Percentiles rank a stretch among this genome's conserved stretches.
Conservation (phyloP, 2,888 invertebrate genomes). For the Chloroclysta siterata region DNA sequence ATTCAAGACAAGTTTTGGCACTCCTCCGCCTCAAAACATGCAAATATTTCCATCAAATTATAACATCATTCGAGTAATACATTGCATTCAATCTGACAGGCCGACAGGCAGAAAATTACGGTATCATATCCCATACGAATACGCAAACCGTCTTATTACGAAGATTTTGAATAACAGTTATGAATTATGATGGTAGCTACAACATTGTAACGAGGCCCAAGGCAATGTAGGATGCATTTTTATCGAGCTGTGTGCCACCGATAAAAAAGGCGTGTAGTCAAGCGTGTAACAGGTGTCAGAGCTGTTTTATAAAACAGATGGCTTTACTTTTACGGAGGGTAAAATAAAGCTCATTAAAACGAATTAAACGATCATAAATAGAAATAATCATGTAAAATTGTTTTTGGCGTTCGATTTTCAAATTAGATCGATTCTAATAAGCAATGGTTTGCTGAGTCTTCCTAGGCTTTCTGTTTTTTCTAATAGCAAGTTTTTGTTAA, state of each 20-base stretch:
- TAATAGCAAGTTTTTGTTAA: no score
- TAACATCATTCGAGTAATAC: conserved; percentile 7
- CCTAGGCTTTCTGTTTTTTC: no score
- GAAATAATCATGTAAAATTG: no score
- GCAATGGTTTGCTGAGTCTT: no score
- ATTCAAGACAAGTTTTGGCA: background rate
- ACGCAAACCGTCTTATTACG: conserved; percentile 3
- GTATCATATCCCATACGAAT: conserved; percentile 7
- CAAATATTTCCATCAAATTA: conserved; percentile 9
- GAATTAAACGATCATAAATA: conserved; percentile 1
- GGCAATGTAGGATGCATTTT: conserved; percentile 24
- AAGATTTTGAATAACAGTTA: conserved; percentile 15
- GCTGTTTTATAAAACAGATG: conserved; percentile 49
- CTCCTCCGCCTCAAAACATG: background rate
- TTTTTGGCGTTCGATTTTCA: no score
- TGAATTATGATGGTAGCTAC: conserved; percentile 1
- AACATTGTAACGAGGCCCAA: conserved; percentile 9
- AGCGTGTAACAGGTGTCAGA: conserved; percentile 63
- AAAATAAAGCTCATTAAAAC: conserved; percentile 20
- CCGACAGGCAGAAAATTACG: conserved; percentile 25
- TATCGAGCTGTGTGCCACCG: conserved; percentile 10
- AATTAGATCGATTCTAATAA: no score
- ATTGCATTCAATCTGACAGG: conserved; percentile 17
- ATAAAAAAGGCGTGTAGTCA: conserved; percentile 40
- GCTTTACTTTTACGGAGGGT: conserved; percentile 25